Evolutionary conservation across 2,888 invertebrate genomes (phyloP), one percentile per base, ranked within the genome.

Genomic region (Polydrusus cervinus): DNA sequence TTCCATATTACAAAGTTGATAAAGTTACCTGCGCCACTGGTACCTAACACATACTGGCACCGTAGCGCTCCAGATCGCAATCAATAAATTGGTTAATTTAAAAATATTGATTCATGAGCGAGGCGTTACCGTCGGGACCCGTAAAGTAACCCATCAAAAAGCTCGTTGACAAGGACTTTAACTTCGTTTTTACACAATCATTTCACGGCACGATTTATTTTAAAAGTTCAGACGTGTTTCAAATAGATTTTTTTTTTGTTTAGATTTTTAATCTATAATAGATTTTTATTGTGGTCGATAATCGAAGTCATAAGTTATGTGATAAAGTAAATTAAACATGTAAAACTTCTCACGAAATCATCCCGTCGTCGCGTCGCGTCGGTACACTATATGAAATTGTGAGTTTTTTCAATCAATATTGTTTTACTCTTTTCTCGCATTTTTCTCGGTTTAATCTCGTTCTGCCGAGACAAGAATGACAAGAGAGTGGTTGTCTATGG

Each of bases 41-140:
- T 64, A 57, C 60, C 79, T 79, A 82, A 80, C 82, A 81, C 61
- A 71, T 47, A 51, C 66, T 71, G 47, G 57, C 51, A 60, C 49
- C 74, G 57, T 60, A 76, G 75, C 78, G 47, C 71, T 75, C 78
- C 80, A 82, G 84, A 85, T 85, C 84, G 69, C 81, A 85, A 86
- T 86, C 86, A 84, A 82, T 84, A 85, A 85, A 86, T 85, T 86
- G 85, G 85, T 85, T 86, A 86, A 86, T 85, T 85, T 85, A 84
- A 85, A 85, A 85, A 84, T 84, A 85, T 85, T 85, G 85, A 85
- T 85, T 85, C 85, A 85, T 84, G 83, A 81, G 77, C 78, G 78
- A 83, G 83, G 83, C 84, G 83, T 84, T 82, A 81, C 80, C 76
- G 55, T 51, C 66, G 79, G 74, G 74, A 79, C 79, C 80, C 80